These are phyloP conservation scores for Tubulanus polymorphus DNA, from an alignment of 2,888 invertebrate genomes.

Conservation along the genomic window DNA sequence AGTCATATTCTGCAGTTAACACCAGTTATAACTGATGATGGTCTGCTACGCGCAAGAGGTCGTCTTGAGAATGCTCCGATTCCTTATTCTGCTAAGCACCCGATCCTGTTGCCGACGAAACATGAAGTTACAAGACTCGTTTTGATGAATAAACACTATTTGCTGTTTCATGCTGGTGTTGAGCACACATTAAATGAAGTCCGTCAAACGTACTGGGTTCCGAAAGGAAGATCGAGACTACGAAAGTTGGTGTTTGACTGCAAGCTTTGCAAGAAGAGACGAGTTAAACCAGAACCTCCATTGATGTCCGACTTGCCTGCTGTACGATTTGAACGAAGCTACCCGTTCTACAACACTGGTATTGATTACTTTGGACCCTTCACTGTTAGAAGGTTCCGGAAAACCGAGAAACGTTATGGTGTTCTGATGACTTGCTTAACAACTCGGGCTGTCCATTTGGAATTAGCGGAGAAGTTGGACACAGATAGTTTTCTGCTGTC, in stretches of 20 bases:
- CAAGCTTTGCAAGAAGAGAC: neutral
- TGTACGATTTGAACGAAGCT: neutral
- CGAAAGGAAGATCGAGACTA: neutral
- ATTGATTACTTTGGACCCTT: constrained; percentile 10
- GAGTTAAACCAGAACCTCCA: neutral
- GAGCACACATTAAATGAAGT: neutral
- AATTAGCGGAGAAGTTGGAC: neutral
- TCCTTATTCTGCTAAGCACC: constrained; percentile 1
- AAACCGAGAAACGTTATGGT: constrained; percentile 6
- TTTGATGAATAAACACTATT: constrained; percentile 1
- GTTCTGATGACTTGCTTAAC: constrained; percentile 4
- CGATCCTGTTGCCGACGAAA: constrained; percentile 3
- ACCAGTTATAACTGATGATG: constrained; percentile 16
- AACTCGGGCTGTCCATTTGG: constrained; percentile 5
- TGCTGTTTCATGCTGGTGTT: neutral
- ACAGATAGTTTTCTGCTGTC: constrained; percentile 3
- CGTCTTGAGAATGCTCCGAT: constrained; percentile 6
- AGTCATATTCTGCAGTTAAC: constrained; percentile 10
- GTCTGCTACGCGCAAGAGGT: constrained; percentile 18
- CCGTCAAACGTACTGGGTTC: neutral
- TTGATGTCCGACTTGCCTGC: constrained; percentile 7
- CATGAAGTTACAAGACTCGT: constrained; percentile 1
- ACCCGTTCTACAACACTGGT: neutral
- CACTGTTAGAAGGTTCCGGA: neutral
- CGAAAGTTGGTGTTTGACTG: neutral